These are phyloP conservation scores for Bombus consobrinus DNA, from an alignment of 1,140 invertebrate genomes.

Conservation along the genomic window DNA sequence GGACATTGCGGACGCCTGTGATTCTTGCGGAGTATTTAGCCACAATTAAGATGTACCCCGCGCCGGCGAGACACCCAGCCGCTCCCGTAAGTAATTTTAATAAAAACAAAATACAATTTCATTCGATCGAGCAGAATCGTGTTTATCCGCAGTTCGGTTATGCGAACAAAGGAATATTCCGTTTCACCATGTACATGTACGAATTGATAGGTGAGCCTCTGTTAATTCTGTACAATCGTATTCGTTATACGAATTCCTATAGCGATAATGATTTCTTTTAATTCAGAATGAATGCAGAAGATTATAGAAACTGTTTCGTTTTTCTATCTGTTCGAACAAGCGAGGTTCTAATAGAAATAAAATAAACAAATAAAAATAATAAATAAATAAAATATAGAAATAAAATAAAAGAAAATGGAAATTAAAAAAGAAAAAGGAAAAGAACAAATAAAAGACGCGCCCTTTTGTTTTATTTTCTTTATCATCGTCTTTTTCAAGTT, in stretches of 20 bases:
- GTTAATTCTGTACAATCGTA: too few relatives aligned
- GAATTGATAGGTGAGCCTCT: neutral
- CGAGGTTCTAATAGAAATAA: neutral
- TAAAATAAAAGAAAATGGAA: neutral
- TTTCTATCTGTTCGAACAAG: neutral
- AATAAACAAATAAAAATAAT: too few relatives aligned
- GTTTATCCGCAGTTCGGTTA: neutral
- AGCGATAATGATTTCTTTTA: too few relatives aligned
- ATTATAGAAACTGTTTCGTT: neutral
- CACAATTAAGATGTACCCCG: slow-evolving; percentile 84
- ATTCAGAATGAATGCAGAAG: too few relatives aligned
- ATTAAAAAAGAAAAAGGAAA: too few relatives aligned
- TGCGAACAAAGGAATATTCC: neutral
- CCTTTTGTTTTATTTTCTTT: neutral
- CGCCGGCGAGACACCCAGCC: slow-evolving; percentile 85
- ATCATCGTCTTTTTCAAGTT: slow-evolving; percentile 10
- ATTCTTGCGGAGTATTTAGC: slow-evolving; percentile 62
- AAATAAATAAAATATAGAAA: too few relatives aligned
- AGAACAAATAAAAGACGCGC: neutral
- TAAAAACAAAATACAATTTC: neutral
- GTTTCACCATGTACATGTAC: neutral
- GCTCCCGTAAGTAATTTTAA: slow-evolving; percentile 83
- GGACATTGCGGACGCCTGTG: slow-evolving; percentile 56
- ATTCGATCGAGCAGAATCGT: neutral
- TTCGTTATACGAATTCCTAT: too few relatives aligned